Percentiles rank a stretch among this genome's conserved stretches.
phyloP scores from a whole-genome alignment of 1,140 invertebrate genomes.

The Drosophila arizonae region DNA sequence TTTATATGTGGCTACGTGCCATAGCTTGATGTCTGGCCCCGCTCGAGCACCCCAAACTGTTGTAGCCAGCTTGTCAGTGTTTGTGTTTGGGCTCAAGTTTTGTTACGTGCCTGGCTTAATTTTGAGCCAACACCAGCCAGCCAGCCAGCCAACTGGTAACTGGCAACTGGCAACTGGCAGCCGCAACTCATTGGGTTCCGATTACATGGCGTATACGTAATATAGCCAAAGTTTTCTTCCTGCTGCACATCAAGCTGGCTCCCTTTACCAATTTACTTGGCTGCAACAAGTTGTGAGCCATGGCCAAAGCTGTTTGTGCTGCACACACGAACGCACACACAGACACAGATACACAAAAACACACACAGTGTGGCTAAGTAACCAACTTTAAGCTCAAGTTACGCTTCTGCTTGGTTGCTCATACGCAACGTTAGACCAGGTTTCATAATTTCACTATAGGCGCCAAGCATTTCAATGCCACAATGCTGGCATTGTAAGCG shows the following conservation, averaged over 20 bases:
- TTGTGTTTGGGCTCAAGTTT: constrained; percentile 54
- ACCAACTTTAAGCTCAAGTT: constrained; percentile 36
- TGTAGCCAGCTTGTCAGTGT: constrained; percentile 19
- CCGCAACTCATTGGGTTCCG: constrained; percentile 57
- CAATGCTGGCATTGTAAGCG: constrained; percentile 32
- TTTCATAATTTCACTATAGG: constrained; percentile 33
- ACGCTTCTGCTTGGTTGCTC: constrained; percentile 47
- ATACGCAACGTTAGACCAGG: constrained; percentile 37
- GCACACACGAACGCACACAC: constrained; percentile 7
- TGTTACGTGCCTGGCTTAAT: constrained; percentile 71
- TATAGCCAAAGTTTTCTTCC: constrained; percentile 45
- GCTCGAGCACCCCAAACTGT: neutral
- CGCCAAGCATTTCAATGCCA: constrained; percentile 33
- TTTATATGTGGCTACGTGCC: constrained; percentile 47
- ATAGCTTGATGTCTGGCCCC: neutral
- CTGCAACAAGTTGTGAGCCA: constrained; percentile 64
- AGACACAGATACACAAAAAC: neutral
- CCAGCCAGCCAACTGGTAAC: constrained; percentile 20
- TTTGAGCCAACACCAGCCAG: constrained; percentile 38
- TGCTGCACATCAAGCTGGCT: constrained; percentile 29
- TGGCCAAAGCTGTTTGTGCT: neutral
- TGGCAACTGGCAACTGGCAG: constrained; percentile 17
- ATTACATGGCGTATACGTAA: constrained; percentile 54
- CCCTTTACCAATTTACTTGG: constrained; percentile 10
- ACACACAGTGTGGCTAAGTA: constrained; percentile 8